Evolutionary conservation across 2,113 vertebrate genomes (phyloP), one percentile per base, ranked within the genome.

Genomic region (Ellobius talpinus): DNA sequence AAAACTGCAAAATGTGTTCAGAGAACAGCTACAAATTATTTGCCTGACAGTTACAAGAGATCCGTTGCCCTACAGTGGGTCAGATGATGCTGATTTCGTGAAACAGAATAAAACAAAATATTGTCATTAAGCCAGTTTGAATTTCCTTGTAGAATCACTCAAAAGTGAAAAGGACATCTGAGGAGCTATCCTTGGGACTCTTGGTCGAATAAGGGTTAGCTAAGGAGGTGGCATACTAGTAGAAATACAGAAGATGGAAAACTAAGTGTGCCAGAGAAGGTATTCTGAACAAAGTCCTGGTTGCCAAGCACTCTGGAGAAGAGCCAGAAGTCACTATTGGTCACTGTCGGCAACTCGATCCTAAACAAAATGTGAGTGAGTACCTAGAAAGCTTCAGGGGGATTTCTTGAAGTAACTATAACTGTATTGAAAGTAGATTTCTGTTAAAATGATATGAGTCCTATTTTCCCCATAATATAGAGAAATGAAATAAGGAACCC

Each of bases 211-310:
- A 76, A 91, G 87, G 50, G 63, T 91, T 79, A 90, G 55, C 45
- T 88, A 73, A 94, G 47, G 47, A 86, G 84, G 42, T 84, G 47
- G 29, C 78, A 11, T 24, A 65, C 4, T 21, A 52, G 26, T 47
- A 66, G 61, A 96, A 95, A 84, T 55, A 45, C 66, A 76, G 77
- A 91, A 85, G 96, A 63, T 91, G 77, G 81, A 47, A 86, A 96
- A 45, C 36, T 84, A 78, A 91, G 78, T 87, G 11, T 65, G 78
- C 68, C 93, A 66, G 39, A 77, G 52, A 72, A 96, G 36, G 73
- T 36, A 36, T 36, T 78, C 47, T 21, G 45, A 95, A 70, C 73
- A 77, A n/a, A 93, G 73, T 65, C n/a, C n/a, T 90, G 50, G 77
- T 90, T 65, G 79, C 95, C 61, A 33, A 61, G 84, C 47, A 92